phyloP scores from a whole-genome alignment of 53 echinoderm and acorn worm genomes.

The Arbacia lixula region DNA sequence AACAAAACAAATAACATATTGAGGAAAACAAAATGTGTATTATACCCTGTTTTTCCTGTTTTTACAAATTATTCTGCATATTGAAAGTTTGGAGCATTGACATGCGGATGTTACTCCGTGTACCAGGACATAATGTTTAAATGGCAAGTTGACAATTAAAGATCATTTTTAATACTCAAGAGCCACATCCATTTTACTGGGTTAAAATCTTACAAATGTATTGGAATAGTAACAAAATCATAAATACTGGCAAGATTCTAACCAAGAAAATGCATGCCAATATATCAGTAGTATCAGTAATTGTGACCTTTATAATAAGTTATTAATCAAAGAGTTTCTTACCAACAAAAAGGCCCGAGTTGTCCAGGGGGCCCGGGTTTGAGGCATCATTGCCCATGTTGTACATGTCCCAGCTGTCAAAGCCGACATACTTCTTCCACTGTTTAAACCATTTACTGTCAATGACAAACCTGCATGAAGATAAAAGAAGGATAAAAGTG shows the following conservation, averaged over 20 bases:
- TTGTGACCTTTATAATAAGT: not conserved
- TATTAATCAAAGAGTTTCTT: conserved; percentile 13
- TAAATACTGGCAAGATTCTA: too few relatives aligned
- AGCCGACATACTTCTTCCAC: conserved; percentile 99
- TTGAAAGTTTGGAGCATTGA: not conserved
- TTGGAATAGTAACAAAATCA: too few relatives aligned
- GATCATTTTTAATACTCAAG: too few relatives aligned
- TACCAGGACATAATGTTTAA: too few relatives aligned
- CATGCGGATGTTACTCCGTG: not conserved
- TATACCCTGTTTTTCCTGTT: not conserved
- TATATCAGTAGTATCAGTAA: too few relatives aligned
- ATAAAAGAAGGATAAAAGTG: not conserved
- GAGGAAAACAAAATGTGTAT: not conserved
- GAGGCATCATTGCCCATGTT: conserved; percentile 85
- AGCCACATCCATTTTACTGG: too few relatives aligned
- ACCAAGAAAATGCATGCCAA: too few relatives aligned
- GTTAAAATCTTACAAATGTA: too few relatives aligned
- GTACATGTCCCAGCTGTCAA: conserved; percentile 96
- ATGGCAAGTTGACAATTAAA: too few relatives aligned
- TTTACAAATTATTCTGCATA: too few relatives aligned
- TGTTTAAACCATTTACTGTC: conserved; percentile 99
- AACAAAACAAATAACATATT: not conserved
- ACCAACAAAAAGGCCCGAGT: conserved; percentile 91
- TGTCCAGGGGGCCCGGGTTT: conserved; percentile 94
- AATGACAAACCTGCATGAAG: conserved; percentile 76